Percentiles rank a stretch among this genome's conserved stretches.
These are phyloP conservation scores for Leptopterna dolabrata DNA, from an alignment of 2,888 invertebrate species.

Conservation along the genomic window DNA sequence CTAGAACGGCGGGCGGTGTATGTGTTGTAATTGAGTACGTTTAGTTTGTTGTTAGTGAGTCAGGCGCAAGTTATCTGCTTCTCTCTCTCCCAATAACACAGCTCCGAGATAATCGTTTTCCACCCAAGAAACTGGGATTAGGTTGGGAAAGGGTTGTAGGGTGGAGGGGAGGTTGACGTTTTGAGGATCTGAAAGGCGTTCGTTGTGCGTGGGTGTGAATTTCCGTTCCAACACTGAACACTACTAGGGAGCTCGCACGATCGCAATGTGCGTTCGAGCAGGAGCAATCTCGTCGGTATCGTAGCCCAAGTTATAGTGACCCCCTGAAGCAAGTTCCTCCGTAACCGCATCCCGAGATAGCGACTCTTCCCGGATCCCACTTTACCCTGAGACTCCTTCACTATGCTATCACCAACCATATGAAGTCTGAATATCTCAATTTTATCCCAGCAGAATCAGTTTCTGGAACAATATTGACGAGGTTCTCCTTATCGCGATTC, in stretches of 20 bases:
- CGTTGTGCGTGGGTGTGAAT: neutral
- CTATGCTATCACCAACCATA: neutral
- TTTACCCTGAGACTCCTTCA: neutral
- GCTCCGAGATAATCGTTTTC: constrained; percentile 41
- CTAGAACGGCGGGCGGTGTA: neutral
- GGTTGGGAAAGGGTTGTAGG: neutral
- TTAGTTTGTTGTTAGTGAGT: constrained; percentile 36
- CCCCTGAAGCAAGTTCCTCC: neutral
- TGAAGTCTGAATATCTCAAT: neutral
- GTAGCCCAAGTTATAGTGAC: neutral
- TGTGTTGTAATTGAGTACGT: constrained; percentile 46
- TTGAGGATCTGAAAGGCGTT: neutral
- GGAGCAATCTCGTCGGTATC: neutral
- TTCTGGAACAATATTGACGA: neutral
- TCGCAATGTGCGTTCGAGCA: neutral
- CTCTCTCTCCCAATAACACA: constrained; percentile 32
- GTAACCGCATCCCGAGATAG: constrained; percentile 4
- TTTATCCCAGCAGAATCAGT: neutral
- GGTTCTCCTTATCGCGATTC: too few relatives aligned
- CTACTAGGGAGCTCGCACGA: neutral
- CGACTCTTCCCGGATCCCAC: neutral
- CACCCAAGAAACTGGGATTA: constrained; percentile 31
- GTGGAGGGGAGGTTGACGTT: neutral
- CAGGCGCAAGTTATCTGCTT: constrained; percentile 26
- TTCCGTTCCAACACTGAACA: neutral